Percentiles rank a stretch among this genome's conserved stretches.
Conservation (phyloP, 2,113 vertebrate genomes). For the Paraplagusia blochii region DNA sequence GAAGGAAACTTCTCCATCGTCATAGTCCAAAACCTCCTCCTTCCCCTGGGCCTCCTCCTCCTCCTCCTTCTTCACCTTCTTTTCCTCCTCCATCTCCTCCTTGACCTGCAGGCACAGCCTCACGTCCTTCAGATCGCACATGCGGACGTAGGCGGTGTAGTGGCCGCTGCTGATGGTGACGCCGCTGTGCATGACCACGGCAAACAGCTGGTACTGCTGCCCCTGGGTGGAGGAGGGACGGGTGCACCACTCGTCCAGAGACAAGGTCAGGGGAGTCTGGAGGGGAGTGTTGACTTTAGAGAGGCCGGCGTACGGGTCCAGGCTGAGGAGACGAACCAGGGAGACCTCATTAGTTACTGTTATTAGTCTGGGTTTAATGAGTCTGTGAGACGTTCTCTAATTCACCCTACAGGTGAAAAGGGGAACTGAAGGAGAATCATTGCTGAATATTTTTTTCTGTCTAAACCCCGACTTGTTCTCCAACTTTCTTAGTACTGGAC, state of each 20-base stretch:
- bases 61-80: conserved; percentile 55
- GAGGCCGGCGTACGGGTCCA: conserved; percentile 90
- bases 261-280: conserved; percentile 86
- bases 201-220: conserved; percentile 88
- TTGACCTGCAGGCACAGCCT: conserved; percentile 57
- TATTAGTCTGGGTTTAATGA: background rate
- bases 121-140: conserved; percentile 80
- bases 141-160: conserved; percentile 91
- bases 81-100: conserved; percentile 31
- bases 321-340: conserved; percentile 62
- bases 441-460: no score
- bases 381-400: no score
- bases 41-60: conserved; percentile 58
- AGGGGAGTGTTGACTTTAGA: conserved; percentile 97
- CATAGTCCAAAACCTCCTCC: conserved; percentile 71
- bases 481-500: no score
- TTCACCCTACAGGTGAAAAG: no score
- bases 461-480: no score
- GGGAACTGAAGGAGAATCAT: no score
- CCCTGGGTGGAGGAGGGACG: conserved; percentile 74
- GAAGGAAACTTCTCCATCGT: conserved; percentile 85
- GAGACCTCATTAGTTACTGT: background rate
- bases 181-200: conserved; percentile 97
- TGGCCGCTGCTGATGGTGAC: conserved; percentile 97
- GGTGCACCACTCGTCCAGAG: conserved; percentile 93